Conservation (phyloP, 1,140 invertebrate genomes). For the Oncopeltus fasciatus region DNA sequence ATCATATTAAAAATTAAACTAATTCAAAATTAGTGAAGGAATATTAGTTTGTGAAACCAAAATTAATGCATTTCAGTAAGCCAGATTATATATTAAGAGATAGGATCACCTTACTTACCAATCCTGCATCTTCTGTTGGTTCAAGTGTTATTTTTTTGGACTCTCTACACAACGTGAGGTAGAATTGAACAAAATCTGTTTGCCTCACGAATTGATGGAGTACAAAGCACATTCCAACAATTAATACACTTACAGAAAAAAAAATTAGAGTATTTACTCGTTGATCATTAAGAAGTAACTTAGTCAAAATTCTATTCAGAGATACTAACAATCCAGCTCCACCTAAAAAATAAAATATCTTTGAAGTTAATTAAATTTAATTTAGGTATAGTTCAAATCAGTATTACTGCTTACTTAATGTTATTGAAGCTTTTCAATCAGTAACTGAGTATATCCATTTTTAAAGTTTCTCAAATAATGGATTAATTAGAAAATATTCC, state of each 20-base stretch:
- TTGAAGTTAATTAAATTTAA: too few species aligned
- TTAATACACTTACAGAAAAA: constrained; percentile 59
- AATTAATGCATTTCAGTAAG: too few species aligned
- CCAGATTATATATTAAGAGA: background rate
- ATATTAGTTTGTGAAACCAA: too few species aligned
- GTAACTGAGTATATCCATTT: too few species aligned
- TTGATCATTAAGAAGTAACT: constrained; percentile 54
- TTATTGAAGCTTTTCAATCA: background rate
- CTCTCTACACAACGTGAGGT: constrained; percentile 56
- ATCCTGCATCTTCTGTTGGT: constrained; percentile 62
- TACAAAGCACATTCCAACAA: constrained; percentile 57
- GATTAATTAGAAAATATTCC: too few species aligned
- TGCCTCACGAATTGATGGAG: constrained; percentile 59
- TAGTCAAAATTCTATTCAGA: constrained; percentile 66
- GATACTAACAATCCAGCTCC: constrained; percentile 75
- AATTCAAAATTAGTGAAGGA: too few species aligned
- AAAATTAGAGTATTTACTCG: constrained; percentile 70
- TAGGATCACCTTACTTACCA: constrained; percentile 27
- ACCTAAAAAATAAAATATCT: constrained; percentile 42
- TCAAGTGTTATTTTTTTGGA: constrained; percentile 55
- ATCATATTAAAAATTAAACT: too few species aligned
- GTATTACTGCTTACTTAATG: background rate
- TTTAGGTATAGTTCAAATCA: background rate
- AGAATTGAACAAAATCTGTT: constrained; percentile 70
- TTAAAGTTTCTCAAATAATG: too few species aligned